Evolutionary conservation across 1,140 invertebrate species (phyloP).

Genomic region (Pseudomyrmex sp.): DNA sequence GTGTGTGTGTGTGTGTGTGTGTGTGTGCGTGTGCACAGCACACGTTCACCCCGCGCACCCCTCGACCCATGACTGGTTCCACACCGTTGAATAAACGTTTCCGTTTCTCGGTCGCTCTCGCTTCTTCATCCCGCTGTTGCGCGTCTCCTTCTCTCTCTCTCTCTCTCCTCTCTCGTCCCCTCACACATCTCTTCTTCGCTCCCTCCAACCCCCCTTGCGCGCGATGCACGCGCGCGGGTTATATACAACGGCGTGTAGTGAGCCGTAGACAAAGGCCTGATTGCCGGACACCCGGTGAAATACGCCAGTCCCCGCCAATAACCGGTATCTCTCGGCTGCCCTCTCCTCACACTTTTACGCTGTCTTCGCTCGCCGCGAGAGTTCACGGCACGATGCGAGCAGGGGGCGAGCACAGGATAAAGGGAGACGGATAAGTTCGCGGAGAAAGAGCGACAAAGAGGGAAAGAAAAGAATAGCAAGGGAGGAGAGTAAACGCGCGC

Average conservation of each 20-base stretch:
- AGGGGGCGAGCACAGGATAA: neutral
- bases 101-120: slow-evolving; percentile 39
- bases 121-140: neutral
- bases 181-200: neutral
- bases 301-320: slow-evolving; percentile 80
- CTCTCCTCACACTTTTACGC: slow-evolving; percentile 62
- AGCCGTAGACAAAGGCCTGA: slow-evolving; percentile 73
- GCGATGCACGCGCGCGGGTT: slow-evolving; percentile 16
- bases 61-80: slow-evolving; percentile 57
- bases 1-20: neutral
- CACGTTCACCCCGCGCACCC: slow-evolving; percentile 6
- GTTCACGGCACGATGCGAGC: slow-evolving; percentile 8
- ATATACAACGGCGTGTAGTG: slow-evolving; percentile 65
- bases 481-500: slow-evolving; percentile 45
- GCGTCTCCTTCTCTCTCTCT: neutral
- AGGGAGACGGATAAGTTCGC: neutral
- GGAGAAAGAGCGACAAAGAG: slow-evolving; percentile 3
- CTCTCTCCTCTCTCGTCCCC: neutral
- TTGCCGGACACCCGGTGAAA: slow-evolving; percentile 79
- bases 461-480: slow-evolving; percentile 5
- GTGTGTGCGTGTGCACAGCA: neutral
- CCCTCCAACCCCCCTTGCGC: neutral
- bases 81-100: slow-evolving; percentile 66
- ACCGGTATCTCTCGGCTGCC: slow-evolving; percentile 74
- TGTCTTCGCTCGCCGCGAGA: slow-evolving; percentile 53